Conservation (phyloP, 2,888 invertebrate genomes). For the Machimus rusticus region DNA sequence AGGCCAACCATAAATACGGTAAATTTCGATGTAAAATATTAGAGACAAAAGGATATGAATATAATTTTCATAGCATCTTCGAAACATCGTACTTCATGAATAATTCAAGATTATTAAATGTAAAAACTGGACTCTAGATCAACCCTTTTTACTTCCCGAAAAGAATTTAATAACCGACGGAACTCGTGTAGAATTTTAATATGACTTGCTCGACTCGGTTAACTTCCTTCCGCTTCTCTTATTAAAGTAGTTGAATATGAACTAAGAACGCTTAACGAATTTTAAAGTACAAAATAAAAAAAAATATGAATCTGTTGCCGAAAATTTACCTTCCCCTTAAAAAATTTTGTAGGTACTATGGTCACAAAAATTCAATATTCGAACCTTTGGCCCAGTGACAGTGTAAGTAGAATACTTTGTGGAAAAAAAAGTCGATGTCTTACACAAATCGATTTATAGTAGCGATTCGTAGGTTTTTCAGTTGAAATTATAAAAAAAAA, state of each 20-base stretch:
- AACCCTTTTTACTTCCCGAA: constrained; percentile 7
- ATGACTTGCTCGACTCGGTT: neutral
- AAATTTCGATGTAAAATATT: constrained; percentile 1
- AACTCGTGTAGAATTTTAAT: constrained; percentile 20
- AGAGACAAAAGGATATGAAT: constrained; percentile 27
- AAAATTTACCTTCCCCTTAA: neutral
- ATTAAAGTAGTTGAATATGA: neutral
- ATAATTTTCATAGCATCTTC: constrained; percentile 10
- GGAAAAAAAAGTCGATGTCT: neutral
- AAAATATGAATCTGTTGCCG: neutral
- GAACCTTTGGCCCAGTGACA: neutral
- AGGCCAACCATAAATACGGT: neutral
- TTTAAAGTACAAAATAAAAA: neutral
- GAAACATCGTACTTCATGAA: constrained; percentile 14
- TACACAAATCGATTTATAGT: neutral
- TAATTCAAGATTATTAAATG: constrained; percentile 16
- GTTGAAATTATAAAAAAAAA: neutral
- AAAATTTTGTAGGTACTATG: neutral
- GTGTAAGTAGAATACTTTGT: neutral
- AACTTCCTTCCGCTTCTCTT: neutral
- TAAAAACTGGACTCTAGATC: constrained; percentile 6
- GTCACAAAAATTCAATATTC: neutral
- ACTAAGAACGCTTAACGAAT: neutral
- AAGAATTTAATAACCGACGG: constrained; percentile 33
- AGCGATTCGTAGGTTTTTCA: neutral